These are phyloP conservation scores for Caenorhabditis sp. DNA, from an alignment of 2,888 invertebrate genomes.

Conservation along the genomic window DNA sequence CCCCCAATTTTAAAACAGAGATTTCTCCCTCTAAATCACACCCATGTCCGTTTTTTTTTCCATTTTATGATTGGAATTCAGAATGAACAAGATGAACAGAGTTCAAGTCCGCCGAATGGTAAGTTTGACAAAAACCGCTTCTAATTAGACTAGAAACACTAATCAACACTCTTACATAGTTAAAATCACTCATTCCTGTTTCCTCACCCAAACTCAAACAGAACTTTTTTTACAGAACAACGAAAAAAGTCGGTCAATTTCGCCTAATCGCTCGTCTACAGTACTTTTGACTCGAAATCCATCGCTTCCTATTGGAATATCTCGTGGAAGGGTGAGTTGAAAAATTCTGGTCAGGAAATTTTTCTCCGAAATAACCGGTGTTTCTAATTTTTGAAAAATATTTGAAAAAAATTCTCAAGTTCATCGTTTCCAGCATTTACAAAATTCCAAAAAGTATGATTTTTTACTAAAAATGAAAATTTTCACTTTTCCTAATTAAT, in stretches of 20 bases:
- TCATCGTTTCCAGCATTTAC: too few species aligned
- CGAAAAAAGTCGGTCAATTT: constrained; percentile 59
- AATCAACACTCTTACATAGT: background rate
- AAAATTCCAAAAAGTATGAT: too few species aligned
- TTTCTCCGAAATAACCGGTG: too few species aligned
- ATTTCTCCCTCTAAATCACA: too few species aligned
- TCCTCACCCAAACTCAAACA: background rate
- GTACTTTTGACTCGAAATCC: constrained; percentile 42
- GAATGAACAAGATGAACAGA: constrained; percentile 22
- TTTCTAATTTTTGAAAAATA: too few species aligned
- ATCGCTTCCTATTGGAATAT: constrained; percentile 46
- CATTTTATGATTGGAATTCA: too few species aligned
- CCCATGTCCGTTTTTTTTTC: too few species aligned
- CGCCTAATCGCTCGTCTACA: constrained; percentile 43
- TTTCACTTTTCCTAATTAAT: too few species aligned
- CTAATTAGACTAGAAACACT: background rate
- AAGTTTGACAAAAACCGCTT: constrained; percentile 8
- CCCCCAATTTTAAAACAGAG: too few species aligned
- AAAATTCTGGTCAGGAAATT: constrained; percentile 38
- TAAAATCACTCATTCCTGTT: background rate
- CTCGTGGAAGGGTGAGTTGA: constrained; percentile 39
- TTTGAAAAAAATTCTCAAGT: too few species aligned
- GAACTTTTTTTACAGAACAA: constrained; percentile 31
- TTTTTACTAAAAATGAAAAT: too few species aligned
- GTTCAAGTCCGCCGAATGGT: constrained; percentile 19